Evolutionary conservation across 2,888 invertebrate genomes (phyloP).

Genomic region (Ophion obscuratus): DNA sequence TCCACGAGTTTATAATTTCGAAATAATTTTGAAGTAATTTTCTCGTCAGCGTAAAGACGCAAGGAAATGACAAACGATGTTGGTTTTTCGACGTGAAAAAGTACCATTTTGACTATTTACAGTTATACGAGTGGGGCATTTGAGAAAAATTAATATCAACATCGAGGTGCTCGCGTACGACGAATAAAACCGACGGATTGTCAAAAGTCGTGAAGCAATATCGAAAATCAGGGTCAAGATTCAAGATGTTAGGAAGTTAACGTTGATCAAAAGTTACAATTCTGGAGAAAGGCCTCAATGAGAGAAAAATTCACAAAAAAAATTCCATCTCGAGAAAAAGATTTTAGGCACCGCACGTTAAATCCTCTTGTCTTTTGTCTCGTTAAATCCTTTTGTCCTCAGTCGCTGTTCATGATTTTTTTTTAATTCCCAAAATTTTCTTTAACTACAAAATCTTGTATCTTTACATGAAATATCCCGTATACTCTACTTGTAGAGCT

Average conservation of each 20-base stretch:
- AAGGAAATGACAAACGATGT: background rate
- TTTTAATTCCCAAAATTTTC: background rate
- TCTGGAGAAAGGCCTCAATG: background rate
- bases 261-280: background rate
- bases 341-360: background rate
- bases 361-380: background rate
- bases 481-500: constrained; percentile 10
- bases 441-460: background rate
- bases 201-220: background rate
- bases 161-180: background rate
- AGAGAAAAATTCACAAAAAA: background rate
- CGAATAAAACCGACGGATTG: background rate
- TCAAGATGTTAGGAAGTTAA: background rate
- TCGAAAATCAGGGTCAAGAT: background rate
- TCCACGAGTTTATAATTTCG: background rate
- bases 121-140: background rate
- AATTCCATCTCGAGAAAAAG: background rate
- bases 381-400: background rate
- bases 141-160: background rate
- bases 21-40: background rate
- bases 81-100: background rate
- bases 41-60: background rate
- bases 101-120: background rate
- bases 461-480: background rate
- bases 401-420: background rate